Percentiles rank a stretch among this genome's conserved stretches.
phyloP scores from a whole-genome alignment of 2,888 invertebrate species.

The Coenonympha arcania region DNA sequence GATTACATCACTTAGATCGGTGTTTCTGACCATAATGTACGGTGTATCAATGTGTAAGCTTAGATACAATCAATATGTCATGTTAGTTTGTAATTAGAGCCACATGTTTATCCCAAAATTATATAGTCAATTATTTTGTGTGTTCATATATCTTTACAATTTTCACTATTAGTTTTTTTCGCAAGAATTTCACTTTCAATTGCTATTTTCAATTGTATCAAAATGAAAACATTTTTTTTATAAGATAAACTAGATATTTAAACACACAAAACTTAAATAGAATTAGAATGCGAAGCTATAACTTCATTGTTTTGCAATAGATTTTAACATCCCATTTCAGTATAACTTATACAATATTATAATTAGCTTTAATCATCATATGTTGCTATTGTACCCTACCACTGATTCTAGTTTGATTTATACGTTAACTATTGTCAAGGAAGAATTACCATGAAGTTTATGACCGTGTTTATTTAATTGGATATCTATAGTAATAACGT shows the following conservation, averaged over 20 bases:
- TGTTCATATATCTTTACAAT: conserved; percentile 36
- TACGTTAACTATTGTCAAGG: conserved; percentile 42
- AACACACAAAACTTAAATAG: conserved; percentile 38
- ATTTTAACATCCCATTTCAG: conserved; percentile 61
- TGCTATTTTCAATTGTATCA: too few relatives aligned
- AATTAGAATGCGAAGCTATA: conserved; percentile 68
- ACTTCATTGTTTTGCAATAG: conserved; percentile 69
- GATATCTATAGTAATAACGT: conserved; percentile 39
- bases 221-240: too few relatives aligned
- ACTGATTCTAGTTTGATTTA: conserved; percentile 46
- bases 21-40: conserved; percentile 66
- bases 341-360: conserved; percentile 49
- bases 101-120: conserved; percentile 45
- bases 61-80: conserved; percentile 66
- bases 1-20: conserved; percentile 52
- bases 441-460: conserved; percentile 34
- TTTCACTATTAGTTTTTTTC: not conserved
- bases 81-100: conserved; percentile 64
- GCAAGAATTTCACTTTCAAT: too few relatives aligned
- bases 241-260: conserved; percentile 21
- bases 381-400: conserved; percentile 65
- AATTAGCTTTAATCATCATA: conserved; percentile 60
- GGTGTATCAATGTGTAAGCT: conserved; percentile 69
- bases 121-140: conserved; percentile 45
- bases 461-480: conserved; percentile 47